A percentile compares a stretch with the other conserved stretches of the same genome.
Conservation (phyloP, 2,888 invertebrate species). For the Ochropleura leucogaster region DNA sequence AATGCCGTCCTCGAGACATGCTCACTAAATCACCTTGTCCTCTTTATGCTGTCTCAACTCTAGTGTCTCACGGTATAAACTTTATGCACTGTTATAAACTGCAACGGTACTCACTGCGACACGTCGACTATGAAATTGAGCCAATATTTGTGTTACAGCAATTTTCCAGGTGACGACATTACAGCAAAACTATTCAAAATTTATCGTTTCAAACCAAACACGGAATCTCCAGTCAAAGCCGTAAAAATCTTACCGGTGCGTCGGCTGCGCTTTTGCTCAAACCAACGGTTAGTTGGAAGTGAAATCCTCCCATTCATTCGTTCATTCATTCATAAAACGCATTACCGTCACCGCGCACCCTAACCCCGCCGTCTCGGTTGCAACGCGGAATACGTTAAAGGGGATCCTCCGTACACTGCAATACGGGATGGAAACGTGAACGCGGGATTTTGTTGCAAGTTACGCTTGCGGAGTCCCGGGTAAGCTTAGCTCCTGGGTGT, state of each 20-base stretch:
- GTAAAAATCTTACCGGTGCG: constrained; percentile 61
- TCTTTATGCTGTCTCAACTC: constrained; percentile 66
- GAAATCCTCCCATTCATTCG: constrained; percentile 86
- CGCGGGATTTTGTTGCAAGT: constrained; percentile 84
- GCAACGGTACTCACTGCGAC: constrained; percentile 67
- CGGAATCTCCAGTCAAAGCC: constrained; percentile 45
- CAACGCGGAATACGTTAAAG: constrained; percentile 82
- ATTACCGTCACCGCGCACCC: constrained; percentile 80
- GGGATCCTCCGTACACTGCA: constrained; percentile 79
- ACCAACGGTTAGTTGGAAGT: constrained; percentile 84
- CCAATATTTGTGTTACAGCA: constrained; percentile 58
- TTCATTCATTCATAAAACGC: constrained; percentile 88
- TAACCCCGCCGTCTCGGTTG: constrained; percentile 73
- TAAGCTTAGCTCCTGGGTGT: constrained; percentile 78
- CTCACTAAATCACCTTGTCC: constrained; percentile 57
- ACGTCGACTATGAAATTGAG: constrained; percentile 71
- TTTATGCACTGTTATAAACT: constrained; percentile 81
- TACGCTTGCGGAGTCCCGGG: constrained; percentile 79
- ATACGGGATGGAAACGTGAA: constrained; percentile 82
- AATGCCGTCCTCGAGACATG: constrained; percentile 51
- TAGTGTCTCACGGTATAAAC: constrained; percentile 73
- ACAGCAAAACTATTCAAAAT: constrained; percentile 65
- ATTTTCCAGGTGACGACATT: constrained; percentile 49
- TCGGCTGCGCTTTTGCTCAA: constrained; percentile 78
- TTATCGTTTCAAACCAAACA: constrained; percentile 69